Evolutionary conservation across 2,113 vertebrate species (phyloP).

Genomic region (Zosterops japonicus): DNA sequence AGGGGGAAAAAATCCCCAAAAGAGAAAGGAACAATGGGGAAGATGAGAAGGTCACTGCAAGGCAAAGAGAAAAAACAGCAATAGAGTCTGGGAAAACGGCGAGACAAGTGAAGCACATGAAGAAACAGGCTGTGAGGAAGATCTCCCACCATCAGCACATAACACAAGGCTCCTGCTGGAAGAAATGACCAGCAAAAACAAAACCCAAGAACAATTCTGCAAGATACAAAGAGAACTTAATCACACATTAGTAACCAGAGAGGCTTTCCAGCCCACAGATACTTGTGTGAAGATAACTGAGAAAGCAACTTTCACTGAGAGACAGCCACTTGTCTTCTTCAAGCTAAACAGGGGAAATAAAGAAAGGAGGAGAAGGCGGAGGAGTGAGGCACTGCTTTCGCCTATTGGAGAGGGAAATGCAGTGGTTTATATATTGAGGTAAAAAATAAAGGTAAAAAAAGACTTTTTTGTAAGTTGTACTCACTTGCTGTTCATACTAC

Average conservation of each 20-base stretch:
- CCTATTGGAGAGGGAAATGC: background rate
- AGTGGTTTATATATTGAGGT: background rate
- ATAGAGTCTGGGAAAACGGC: background rate
- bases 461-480: background rate
- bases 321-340: background rate
- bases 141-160: background rate
- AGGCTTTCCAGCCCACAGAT: background rate
- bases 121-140: background rate
- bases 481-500: background rate
- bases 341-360: background rate
- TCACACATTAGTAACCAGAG: background rate
- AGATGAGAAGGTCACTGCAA: background rate
- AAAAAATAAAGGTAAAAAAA: background rate
- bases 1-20: fast-evolving
- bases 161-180: background rate
- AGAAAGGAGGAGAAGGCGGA: background rate
- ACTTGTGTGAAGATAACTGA: background rate
- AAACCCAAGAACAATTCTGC: background rate
- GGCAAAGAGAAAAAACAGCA: background rate
- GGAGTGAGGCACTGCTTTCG: background rate
- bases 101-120: background rate
- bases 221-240: background rate
- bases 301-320: background rate
- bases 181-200: background rate
- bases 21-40: background rate